Conservation (phyloP, 2,888 invertebrate species). For the Pseudococcus viburni region DNA sequence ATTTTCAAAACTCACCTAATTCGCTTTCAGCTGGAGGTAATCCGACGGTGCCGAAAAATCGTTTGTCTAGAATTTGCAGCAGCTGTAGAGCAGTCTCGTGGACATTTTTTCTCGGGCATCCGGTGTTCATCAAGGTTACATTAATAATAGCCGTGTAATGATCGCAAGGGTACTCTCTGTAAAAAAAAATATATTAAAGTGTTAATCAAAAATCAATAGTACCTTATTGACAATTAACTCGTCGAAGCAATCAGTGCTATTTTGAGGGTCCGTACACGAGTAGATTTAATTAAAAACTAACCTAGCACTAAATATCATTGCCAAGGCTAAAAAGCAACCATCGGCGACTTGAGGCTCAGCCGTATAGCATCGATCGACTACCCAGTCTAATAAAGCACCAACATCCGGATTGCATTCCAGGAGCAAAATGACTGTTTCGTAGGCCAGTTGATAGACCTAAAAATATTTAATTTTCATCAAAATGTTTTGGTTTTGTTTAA, state of each 20-base stretch:
- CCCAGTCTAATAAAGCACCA: slow-evolving; percentile 94
- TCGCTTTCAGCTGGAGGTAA: slow-evolving; percentile 75
- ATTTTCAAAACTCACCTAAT: slow-evolving; percentile 69
- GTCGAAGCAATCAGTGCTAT: no score
- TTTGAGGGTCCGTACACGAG: no score
- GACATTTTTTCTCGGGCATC: slow-evolving; percentile 91
- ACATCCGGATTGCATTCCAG: slow-evolving; percentile 96
- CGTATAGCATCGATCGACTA: slow-evolving; percentile 97
- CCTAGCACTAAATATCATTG: slow-evolving; percentile 96
- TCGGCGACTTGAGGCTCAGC: slow-evolving; percentile 92
- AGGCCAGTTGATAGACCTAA: slow-evolving; percentile 90
- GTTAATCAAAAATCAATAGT: no score
- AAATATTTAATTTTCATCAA: background rate
- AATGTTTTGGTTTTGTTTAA: no score
- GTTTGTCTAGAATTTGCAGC: slow-evolving; percentile 91
- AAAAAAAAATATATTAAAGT: slow-evolving; percentile 68
- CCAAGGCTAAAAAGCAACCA: slow-evolving; percentile 95
- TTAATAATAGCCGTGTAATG: slow-evolving; percentile 98
- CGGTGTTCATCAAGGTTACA: slow-evolving; percentile 95
- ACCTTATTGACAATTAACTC: no score
- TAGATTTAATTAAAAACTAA: slow-evolving; percentile 71
- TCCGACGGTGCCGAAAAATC: slow-evolving; percentile 91
- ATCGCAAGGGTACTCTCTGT: slow-evolving; percentile 95
- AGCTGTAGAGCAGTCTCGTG: slow-evolving; percentile 95
- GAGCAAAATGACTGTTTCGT: slow-evolving; percentile 93